A percentile compares a stretch with the other conserved stretches of the same genome.
Conservation (phyloP, 2,797 vertebrate genomes). For the Molossus molossus region DNA sequence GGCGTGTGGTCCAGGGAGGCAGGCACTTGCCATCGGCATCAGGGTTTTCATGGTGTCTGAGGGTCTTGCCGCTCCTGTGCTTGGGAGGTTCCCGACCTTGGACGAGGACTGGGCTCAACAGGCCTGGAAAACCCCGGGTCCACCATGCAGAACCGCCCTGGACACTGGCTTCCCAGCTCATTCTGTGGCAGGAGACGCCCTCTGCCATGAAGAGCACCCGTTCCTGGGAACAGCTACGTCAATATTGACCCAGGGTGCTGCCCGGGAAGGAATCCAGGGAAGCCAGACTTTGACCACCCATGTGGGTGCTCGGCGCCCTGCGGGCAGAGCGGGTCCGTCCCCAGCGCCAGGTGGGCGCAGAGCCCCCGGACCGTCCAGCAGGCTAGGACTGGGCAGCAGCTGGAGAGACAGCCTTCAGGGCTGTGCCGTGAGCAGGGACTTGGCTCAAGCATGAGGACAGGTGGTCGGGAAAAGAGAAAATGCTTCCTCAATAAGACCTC, state of each 20-base stretch:
- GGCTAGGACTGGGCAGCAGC: background rate
- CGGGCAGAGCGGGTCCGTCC: background rate
- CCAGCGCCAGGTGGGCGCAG: background rate
- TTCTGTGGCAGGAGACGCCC: background rate
- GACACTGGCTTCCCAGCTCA: background rate
- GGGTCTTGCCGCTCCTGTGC: background rate
- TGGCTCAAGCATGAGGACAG: too few species aligned
- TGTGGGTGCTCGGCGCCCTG: accelerated
- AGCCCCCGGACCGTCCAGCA: background rate
- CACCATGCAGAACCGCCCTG: too few species aligned
- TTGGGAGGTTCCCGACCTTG: background rate
- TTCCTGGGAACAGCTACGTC: background rate
- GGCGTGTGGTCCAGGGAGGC: background rate
- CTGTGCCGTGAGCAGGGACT: too few species aligned
- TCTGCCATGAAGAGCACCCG: background rate
- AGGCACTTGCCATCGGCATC: background rate
- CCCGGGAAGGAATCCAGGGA: background rate
- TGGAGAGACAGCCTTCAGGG: background rate
- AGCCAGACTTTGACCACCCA: background rate
- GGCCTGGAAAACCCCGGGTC: background rate
- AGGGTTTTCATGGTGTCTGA: background rate
- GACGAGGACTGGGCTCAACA: background rate
- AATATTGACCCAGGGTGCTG: background rate
- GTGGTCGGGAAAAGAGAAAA: background rate
- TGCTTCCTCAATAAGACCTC: background rate